A percentile compares a stretch with the other conserved stretches of the same genome.
phyloP scores from a whole-genome alignment of 1,140 invertebrate species.

The Cydia amplana region DNA sequence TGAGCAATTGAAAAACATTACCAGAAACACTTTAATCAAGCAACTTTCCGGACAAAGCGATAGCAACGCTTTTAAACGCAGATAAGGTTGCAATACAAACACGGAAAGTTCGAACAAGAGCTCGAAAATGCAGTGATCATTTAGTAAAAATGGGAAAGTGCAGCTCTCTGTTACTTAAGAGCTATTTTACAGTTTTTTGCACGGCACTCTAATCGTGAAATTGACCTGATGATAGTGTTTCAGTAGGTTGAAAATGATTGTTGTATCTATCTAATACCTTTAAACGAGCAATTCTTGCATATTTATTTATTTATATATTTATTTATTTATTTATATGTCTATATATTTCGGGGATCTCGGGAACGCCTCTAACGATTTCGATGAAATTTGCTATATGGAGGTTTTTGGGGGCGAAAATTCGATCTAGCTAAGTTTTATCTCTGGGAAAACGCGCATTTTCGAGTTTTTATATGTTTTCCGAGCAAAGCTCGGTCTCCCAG shows the following conservation, averaged over 20 bases:
- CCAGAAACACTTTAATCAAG: slow-evolving; percentile 2
- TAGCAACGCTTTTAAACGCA: slow-evolving; percentile 19
- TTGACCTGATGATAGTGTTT: neutral
- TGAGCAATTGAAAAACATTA: slow-evolving; percentile 10
- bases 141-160: slow-evolving; percentile 8
- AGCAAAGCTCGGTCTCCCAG: no score
- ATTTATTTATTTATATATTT: no score
- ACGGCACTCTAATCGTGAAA: neutral
- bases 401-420: no score
- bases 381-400: no score
- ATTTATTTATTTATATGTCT: no score
- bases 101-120: slow-evolving; percentile 16
- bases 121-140: slow-evolving; percentile 13
- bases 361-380: no score
- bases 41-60: slow-evolving; percentile 7
- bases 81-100: slow-evolving; percentile 26
- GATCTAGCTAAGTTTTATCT: no score
- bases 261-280: no score
- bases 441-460: no score
- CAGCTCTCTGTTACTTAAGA: neutral
- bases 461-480: no score
- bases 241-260: neutral
- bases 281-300: no score
- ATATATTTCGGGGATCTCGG: no score
- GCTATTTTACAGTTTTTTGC: slow-evolving; percentile 19